Conservation (phyloP, 2,113 vertebrate genomes). For the Dipodomys merriami region DNA sequence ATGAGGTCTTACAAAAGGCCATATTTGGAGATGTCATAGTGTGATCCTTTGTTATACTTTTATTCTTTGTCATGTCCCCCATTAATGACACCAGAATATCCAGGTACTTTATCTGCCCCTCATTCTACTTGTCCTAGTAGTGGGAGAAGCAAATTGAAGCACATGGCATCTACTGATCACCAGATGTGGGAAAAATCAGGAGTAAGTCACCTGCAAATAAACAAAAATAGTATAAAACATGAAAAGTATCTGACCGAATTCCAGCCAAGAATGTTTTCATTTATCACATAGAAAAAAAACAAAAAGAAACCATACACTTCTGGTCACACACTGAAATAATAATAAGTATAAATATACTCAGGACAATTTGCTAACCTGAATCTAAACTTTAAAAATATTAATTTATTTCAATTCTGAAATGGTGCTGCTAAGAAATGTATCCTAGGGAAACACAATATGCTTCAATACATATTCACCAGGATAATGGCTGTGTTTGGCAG, state of each 20-base stretch:
- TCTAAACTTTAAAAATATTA: background rate
- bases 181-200: no score
- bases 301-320: background rate
- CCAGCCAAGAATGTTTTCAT: background rate
- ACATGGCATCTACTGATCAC: background rate
- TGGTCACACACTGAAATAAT: background rate
- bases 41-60: background rate
- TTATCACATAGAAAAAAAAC: background rate
- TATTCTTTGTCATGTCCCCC: background rate
- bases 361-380: background rate
- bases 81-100: background rate
- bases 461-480: background rate
- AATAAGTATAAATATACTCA: fast-evolving
- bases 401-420: background rate
- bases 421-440: no score
- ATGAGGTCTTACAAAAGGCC: background rate
- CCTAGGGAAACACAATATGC: background rate
- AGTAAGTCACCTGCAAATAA: background rate
- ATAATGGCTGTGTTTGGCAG: fast-evolving
- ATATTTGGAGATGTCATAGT: background rate
- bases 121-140: background rate
- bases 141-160: background rate
- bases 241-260: background rate
- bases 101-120: background rate
- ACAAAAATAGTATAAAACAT: background rate